Evolutionary conservation across 2,113 vertebrate genomes (phyloP).

Genomic region (Eupsittula cactorum): DNA sequence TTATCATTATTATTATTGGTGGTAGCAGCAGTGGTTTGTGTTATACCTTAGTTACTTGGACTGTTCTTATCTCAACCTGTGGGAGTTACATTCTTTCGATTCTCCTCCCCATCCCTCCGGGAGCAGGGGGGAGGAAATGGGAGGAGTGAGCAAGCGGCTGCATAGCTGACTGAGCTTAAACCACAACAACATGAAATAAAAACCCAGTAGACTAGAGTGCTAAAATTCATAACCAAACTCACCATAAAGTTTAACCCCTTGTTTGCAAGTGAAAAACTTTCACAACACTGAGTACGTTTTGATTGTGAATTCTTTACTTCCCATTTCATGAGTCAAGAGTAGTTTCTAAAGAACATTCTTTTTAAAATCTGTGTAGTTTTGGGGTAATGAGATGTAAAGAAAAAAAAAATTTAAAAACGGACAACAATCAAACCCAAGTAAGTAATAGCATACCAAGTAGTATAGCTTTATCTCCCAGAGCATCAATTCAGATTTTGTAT

Average conservation of each 20-base stretch:
- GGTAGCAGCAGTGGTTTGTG: too few relatives aligned
- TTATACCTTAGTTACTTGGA: too few relatives aligned
- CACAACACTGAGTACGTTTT: neutral
- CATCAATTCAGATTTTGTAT: neutral
- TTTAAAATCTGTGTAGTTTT: neutral
- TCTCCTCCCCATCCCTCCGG: too few relatives aligned
- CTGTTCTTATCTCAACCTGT: too few relatives aligned
- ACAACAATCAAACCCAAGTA: neutral
- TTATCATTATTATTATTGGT: too few relatives aligned
- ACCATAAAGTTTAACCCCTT: neutral
- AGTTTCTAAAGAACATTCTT: neutral
- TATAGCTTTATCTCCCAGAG: neutral
- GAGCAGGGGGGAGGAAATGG: too few relatives aligned
- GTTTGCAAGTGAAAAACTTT: neutral
- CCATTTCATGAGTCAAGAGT: neutral
- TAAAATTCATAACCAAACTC: neutral
- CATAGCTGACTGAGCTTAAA: too few relatives aligned
- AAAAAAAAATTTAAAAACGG: neutral
- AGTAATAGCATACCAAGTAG: neutral
- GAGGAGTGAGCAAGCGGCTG: too few relatives aligned
- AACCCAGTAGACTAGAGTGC: neutral
- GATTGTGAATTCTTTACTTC: neutral
- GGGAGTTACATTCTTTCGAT: too few relatives aligned
- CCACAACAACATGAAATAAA: neutral
- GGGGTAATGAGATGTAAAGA: neutral